Base-by-base conservation (phyloP, 2,888 invertebrate genomes). In the Pammene aurita region DNA sequence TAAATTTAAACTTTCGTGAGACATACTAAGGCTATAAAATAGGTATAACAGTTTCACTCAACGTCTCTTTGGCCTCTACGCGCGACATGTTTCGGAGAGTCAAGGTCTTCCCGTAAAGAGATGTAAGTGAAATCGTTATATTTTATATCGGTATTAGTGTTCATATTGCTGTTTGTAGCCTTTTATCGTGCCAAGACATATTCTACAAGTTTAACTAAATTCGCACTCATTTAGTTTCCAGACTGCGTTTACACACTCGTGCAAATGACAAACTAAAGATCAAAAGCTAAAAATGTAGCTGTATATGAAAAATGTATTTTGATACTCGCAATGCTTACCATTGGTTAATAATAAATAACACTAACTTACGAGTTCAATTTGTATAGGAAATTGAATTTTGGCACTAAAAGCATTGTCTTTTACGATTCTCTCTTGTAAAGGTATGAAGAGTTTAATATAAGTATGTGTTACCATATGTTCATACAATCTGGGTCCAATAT, bases 401-500 rank as follows among this genome's bases (percentile, higher is more conserved):
- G 48, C 48, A 48, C 48, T 18, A 18, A 14, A n/a, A 2, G 4
- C 26, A 26, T 26, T n/a, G n/a, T 26, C 26, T 2, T 26, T 2
- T 26, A 26, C 26, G 26, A 26, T 26, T 26, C 26, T 26, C 26
- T 26, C 4, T 26, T 1, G 26, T 26, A 26, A 26, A 26, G 4
- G 26, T 54, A 7, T 54, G n/a, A 34, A 52, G 34, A 18, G 26
- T 13, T 18, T 50, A n/a, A n/a, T n/a, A 34, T 11, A 54, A 26
- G 26, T 13, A 14, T 34, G n/a, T 10, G 41, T 46, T 44, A 58
- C 44, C n/a, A 26, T 46, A 41, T 42, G 34, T 54, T 64, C 11
- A 46, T 69, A 34, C 6, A 48, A 65, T 52, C 41, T 44, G 69
- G 69, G 65, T 69, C 65, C 65, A 69, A 69, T 68, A 63, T 57